A percentile compares a stretch with the other conserved stretches of the same genome.
phyloP scores from a whole-genome alignment of 2,113 vertebrate species.

The Gadus macrocephalus region DNA sequence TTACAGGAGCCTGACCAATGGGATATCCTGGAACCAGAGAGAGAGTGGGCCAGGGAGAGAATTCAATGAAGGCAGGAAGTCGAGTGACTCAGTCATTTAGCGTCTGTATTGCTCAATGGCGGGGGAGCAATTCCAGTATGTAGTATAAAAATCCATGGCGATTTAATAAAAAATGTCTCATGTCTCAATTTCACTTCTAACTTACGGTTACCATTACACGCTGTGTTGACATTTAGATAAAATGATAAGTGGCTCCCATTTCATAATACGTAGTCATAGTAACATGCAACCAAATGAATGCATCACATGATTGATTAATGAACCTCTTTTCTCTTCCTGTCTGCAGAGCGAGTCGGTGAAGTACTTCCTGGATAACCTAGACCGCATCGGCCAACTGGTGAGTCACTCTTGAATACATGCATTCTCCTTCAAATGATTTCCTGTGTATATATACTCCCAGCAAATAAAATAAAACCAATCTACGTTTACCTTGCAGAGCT shows the following conservation, averaged over 20 bases:
- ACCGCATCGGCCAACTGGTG: slow-evolving; percentile 95
- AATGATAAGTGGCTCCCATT: no score
- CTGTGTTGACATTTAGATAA: no score
- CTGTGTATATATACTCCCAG: background rate
- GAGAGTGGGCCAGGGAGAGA: background rate
- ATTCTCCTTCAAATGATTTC: background rate
- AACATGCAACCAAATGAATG: background rate
- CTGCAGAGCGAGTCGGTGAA: slow-evolving; percentile 94
- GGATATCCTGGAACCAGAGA: background rate
- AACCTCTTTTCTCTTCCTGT: slow-evolving; percentile 28
- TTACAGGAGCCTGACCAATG: no score
- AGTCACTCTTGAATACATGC: slow-evolving; percentile 58
- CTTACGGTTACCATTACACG: no score
- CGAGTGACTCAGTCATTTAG: no score
- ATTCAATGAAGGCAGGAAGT: background rate
- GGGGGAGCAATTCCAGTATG: no score
- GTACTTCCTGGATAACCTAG: slow-evolving; percentile 97
- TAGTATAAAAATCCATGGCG: no score
- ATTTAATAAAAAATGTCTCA: no score
- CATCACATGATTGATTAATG: slow-evolving; percentile 22
- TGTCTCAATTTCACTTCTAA: no score
- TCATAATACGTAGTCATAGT: background rate
- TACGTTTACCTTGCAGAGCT: slow-evolving; percentile 73
- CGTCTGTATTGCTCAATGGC: no score
- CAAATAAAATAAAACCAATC: background rate